These are phyloP conservation scores for Cyanoliseus patagonus DNA, from an alignment of 2,113 vertebrate species.

Conservation along the genomic window DNA sequence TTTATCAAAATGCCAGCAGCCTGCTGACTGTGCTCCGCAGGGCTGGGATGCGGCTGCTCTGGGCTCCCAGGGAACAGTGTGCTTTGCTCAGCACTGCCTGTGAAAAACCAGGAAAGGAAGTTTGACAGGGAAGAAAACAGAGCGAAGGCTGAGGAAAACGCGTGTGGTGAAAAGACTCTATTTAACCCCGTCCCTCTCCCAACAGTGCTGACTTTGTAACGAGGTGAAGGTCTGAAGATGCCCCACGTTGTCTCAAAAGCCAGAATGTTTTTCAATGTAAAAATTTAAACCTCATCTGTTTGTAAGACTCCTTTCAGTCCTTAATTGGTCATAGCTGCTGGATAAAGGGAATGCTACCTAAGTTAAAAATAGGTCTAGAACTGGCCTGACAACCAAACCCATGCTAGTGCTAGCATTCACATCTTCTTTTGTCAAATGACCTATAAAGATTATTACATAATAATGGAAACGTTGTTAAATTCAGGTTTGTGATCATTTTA, in stretches of 20 bases:
- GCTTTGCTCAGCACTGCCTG: not conserved
- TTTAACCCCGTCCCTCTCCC: not conserved
- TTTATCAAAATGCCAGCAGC: not conserved
- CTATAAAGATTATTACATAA: not conserved
- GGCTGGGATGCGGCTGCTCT: not conserved
- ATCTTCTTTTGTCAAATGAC: not conserved
- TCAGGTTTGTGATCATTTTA: not conserved
- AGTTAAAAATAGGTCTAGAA: constrained; percentile 17
- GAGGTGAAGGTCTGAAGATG: not conserved
- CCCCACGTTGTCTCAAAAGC: not conserved
- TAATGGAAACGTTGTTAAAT: not conserved
- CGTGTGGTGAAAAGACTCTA: not conserved
- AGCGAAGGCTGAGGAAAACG: not conserved
- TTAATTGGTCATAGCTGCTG: constrained; percentile 9
- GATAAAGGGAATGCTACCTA: not conserved
- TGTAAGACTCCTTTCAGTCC: not conserved
- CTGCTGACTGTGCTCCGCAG: not conserved
- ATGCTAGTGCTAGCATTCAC: not conserved
- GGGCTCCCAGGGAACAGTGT: not conserved
- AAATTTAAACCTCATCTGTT: not conserved
- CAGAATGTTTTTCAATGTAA: not conserved
- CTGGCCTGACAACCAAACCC: not conserved
- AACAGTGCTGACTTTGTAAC: not conserved
- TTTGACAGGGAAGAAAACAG: not conserved
- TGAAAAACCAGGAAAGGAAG: not conserved